Evolutionary conservation across 2,797 vertebrate genomes (phyloP).

Genomic region (Natrix natrix): DNA sequence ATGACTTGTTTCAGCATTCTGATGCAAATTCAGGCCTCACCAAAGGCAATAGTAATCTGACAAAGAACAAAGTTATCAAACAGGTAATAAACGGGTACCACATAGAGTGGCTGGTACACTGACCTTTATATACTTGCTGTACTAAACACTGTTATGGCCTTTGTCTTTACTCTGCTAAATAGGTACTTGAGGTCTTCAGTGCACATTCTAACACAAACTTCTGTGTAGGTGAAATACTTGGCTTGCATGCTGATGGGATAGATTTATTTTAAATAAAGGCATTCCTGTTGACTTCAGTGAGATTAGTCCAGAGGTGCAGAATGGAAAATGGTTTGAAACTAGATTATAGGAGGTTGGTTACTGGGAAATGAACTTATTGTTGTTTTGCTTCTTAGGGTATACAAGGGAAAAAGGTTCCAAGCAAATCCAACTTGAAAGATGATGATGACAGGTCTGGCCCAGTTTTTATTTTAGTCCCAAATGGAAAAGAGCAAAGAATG

Average conservation of each 20-base stretch:
- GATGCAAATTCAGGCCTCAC: conserved; percentile 63
- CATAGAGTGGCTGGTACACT: conserved; percentile 48
- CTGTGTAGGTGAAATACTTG: conserved; percentile 23
- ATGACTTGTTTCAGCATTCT: conserved; percentile 64
- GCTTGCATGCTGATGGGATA: conserved; percentile 47
- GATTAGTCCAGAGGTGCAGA: neutral
- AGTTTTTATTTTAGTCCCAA: conserved; percentile 88
- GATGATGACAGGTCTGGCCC: conserved; percentile 92
- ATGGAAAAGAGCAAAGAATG: conserved; percentile 93
- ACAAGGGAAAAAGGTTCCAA: conserved; percentile 84
- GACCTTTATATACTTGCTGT: conserved; percentile 38
- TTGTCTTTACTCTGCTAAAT: conserved; percentile 60
- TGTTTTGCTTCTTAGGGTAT: conserved; percentile 70
- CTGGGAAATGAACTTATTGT: conserved; percentile 30
- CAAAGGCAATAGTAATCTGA: conserved; percentile 62
- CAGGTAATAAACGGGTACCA: conserved; percentile 39
- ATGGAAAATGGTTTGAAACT: neutral
- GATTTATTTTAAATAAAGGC: neutral
- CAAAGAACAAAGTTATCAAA: conserved; percentile 63
- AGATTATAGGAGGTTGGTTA: neutral
- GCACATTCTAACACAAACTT: conserved; percentile 38
- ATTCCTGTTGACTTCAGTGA: neutral
- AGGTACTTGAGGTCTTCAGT: conserved; percentile 47
- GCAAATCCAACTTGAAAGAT: conserved; percentile 84
- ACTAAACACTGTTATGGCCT: conserved; percentile 22